phyloP scores from a whole-genome alignment of 2,888 invertebrate species.

The Aplocera efformata region DNA sequence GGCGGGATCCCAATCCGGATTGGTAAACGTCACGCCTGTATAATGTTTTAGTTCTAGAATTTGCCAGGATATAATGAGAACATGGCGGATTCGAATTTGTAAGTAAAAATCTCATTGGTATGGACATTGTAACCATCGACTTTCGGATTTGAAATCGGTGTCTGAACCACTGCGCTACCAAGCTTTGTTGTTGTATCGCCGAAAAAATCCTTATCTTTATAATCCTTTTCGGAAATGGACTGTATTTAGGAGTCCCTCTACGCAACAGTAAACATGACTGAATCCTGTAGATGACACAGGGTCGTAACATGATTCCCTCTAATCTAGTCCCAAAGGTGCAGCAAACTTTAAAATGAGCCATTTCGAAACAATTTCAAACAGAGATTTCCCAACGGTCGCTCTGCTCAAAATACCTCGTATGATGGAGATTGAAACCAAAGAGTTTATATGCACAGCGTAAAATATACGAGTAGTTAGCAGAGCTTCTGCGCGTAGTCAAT shows the following conservation, averaged over 20 bases:
- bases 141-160: no score
- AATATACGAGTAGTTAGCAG: slow-evolving; percentile 12
- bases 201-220: no score
- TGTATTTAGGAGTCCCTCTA: slow-evolving; percentile 1
- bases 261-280: slow-evolving; percentile 1
- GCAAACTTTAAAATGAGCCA: slow-evolving; percentile 62
- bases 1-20: no score
- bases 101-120: no score
- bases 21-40: no score
- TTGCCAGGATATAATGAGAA: no score
- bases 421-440: slow-evolving; percentile 36
- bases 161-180: no score
- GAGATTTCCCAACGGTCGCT: slow-evolving; percentile 61
- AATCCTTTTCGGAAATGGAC: no score
- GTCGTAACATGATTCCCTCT: slow-evolving; percentile 27
- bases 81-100: no score
- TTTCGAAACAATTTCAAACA: slow-evolving; percentile 70
- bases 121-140: no score
- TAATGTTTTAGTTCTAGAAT: no score
- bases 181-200: no score
- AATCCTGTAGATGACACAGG: slow-evolving; percentile 7
- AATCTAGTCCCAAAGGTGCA: slow-evolving; percentile 34
- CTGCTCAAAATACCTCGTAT: slow-evolving; percentile 35
- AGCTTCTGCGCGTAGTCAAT: background rate
- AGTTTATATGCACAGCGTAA: slow-evolving; percentile 18